Evolutionary conservation across 2,888 invertebrate species (phyloP), one percentile per base, ranked within the genome.

Genomic region (Pseudanteris insignis): DNA sequence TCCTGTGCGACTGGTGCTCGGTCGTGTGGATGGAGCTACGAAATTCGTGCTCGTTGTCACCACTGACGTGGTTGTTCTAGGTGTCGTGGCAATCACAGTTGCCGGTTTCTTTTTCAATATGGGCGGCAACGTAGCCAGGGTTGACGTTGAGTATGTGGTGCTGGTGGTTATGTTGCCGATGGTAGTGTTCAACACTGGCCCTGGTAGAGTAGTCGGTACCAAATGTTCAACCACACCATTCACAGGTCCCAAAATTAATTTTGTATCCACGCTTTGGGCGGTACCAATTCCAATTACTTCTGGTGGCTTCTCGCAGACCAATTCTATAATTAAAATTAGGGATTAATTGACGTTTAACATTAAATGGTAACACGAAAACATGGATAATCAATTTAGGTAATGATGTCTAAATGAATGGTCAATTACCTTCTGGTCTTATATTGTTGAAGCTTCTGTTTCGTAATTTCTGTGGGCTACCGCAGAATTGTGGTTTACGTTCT

Each of bases 401-500:
- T n/a, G n/a, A n/a, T n/a, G n/a, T n/a, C n/a, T n/a, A n/a, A n/a
- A 36, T 1, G 13, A 25, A n/a, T n/a, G n/a, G n/a, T n/a, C n/a
- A 24, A 26, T 69, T 75, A 84, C 84, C 94, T 70, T 88, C 89
- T 0, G 90, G 88, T 77, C 89, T 88, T 67, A 95, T 91, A 71
- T 90, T 91, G 76, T 94, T 93, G 81, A 95, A 94, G 25, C 89
- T 92, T 34, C 90, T 85, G 62, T 92, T 90, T 51, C 91, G 86
- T 70, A 94, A 89, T 64, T 88, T 84, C 1, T 87, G 83, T 1
- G 95, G 95, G 67, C 88, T 88, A 8, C 94, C 94, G 74, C 94
- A 95, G 80, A 94, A 95, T 79, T 95, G 94, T 4, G 94, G 94
- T 79, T 92, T 93, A 69, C 93, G 84, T 80, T 95, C 95, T 30